Conservation (phyloP, 2,888 invertebrate genomes). For the Entomobrya proxima region DNA sequence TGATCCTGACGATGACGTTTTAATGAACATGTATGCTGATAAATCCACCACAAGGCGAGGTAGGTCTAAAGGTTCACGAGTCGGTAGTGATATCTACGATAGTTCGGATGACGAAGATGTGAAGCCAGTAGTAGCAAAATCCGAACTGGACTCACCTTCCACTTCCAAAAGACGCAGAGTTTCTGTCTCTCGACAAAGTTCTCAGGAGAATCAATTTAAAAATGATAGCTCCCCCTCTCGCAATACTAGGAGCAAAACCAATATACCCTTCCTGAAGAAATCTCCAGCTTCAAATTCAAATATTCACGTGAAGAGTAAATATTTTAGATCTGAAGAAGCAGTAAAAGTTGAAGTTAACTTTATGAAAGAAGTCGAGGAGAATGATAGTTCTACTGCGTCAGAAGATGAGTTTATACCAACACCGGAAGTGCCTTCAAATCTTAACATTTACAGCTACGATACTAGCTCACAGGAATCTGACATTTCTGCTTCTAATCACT, state of each 20-base stretch:
- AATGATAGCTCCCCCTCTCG: background rate
- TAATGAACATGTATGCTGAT: constrained; percentile 56
- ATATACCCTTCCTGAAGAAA: constrained; percentile 47
- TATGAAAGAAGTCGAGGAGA: background rate
- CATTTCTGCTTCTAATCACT: background rate
- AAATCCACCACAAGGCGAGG: background rate
- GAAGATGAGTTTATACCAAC: background rate
- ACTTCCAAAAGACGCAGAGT: constrained; percentile 35
- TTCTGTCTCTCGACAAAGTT: background rate
- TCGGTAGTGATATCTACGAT: no score
- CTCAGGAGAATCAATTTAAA: background rate
- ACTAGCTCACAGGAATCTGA: constrained; percentile 5
- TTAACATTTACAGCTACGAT: background rate
- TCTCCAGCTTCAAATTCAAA: constrained; percentile 44
- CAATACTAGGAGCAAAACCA: constrained; percentile 8
- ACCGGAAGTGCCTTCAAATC: background rate
- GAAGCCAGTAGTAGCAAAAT: background rate
- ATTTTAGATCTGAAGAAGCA: constrained; percentile 25
- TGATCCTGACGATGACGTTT: constrained; percentile 22
- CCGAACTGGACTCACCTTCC: background rate
- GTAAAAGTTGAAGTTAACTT: background rate
- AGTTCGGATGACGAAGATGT: constrained; percentile 11
- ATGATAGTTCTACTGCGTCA: background rate
- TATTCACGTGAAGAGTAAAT: constrained; percentile 48
- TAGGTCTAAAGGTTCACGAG: background rate